Conservation (phyloP, 2,888 invertebrate species). For the Tipula lateralis region DNA sequence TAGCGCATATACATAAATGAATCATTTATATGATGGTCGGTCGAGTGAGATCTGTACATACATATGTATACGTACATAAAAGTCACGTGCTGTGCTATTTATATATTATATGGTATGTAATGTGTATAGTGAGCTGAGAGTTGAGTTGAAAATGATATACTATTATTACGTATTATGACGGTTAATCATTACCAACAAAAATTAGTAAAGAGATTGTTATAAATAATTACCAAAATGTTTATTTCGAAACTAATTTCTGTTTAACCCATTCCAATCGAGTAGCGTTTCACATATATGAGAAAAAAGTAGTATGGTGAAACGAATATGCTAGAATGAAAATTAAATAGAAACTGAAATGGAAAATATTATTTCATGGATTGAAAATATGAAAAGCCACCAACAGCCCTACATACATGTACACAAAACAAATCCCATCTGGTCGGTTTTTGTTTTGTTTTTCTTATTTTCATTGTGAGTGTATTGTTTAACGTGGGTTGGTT, state of each 20-base stretch:
- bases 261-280: background rate
- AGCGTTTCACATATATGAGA: background rate
- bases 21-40: background rate
- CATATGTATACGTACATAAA: background rate
- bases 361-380: background rate
- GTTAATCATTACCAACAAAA: background rate
- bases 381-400: background rate
- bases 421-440: slow-evolving; percentile 1
- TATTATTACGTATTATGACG: background rate
- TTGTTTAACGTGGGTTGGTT: background rate
- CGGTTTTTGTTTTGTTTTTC: slow-evolving; percentile 6
- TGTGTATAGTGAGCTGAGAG: background rate
- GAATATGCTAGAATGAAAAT: background rate
- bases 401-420: background rate
- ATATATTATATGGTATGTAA: no score
- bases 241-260: background rate
- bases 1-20: background rate
- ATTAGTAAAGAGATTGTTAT: background rate
- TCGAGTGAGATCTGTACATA: background rate
- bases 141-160: background rate
- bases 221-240: slow-evolving; percentile 24
- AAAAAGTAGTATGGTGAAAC: background rate
- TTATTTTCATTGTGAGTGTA: background rate
- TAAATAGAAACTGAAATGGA: background rate
- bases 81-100: slow-evolving; percentile 7